These are phyloP conservation scores for Harpegnathos saltator DNA, from an alignment of 1,140 invertebrate species.

Conservation along the genomic window DNA sequence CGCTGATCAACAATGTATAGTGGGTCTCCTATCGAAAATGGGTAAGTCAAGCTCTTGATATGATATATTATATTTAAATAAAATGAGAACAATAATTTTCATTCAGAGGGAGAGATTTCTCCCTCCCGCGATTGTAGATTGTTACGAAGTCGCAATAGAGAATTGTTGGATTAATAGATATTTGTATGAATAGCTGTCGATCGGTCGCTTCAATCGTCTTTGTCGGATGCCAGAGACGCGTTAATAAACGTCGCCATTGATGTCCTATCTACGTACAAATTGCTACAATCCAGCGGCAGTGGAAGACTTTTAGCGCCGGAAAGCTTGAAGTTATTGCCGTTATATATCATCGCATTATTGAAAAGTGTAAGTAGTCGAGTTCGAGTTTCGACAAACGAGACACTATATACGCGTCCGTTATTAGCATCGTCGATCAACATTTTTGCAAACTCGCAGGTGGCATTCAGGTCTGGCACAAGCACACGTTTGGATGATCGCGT, in stretches of 20 bases:
- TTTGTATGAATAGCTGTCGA: slow-evolving; percentile 92
- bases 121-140: too few relatives aligned
- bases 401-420: not conserved
- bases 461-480: slow-evolving; percentile 94
- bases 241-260: slow-evolving; percentile 98
- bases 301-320: slow-evolving; percentile 91
- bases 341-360: slow-evolving; percentile 96
- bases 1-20: slow-evolving; percentile 98
- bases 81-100: not conserved
- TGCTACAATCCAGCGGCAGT: slow-evolving; percentile 89
- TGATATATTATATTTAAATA: not conserved
- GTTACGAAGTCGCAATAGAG: not conserved
- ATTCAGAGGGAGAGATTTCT: too few relatives aligned
- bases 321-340: slow-evolving; percentile 93
- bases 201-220: slow-evolving; percentile 92
- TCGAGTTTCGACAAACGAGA: too few relatives aligned
- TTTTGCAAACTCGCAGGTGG: slow-evolving; percentile 87
- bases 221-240: slow-evolving; percentile 97
- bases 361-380: slow-evolving; percentile 92
- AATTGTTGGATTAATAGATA: not conserved
- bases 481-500: slow-evolving; percentile 97
- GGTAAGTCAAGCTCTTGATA: slow-evolving; percentile 86
- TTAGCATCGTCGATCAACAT: slow-evolving; percentile 11
- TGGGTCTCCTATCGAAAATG: slow-evolving; percentile 98
- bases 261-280: slow-evolving; percentile 93